Percentiles rank a stretch among this genome's conserved stretches.
These are phyloP conservation scores for Falco cherrug DNA, from an alignment of 2,797 vertebrate species.

Conservation along the genomic window DNA sequence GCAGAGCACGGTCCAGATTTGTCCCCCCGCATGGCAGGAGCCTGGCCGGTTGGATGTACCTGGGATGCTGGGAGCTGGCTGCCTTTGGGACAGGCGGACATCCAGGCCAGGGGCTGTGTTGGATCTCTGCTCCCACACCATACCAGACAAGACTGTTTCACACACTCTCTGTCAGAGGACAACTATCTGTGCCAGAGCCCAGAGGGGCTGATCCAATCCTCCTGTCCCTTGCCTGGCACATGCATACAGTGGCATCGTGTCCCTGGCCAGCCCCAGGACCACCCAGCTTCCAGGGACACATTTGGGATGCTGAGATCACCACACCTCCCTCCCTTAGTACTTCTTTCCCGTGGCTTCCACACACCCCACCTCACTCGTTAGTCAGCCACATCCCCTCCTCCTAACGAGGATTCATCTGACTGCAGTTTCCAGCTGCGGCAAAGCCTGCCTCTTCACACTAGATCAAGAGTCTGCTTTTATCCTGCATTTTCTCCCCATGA, in stretches of 20 bases:
- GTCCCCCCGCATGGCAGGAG: not conserved
- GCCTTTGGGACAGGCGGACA: not conserved
- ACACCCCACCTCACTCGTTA: not conserved
- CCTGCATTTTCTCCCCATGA: not conserved
- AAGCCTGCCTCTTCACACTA: not conserved
- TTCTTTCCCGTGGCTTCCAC: not conserved
- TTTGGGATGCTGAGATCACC: not conserved
- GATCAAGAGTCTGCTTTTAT: not conserved
- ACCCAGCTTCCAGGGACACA: not conserved
- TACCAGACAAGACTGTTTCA: not conserved
- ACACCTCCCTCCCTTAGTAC: not conserved
- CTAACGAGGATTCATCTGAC: not conserved
- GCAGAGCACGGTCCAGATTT: not conserved
- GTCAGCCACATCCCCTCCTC: not conserved
- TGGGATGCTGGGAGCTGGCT: too few species aligned
- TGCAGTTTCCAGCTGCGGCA: not conserved
- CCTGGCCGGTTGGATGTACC: accelerated
- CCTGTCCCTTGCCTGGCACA: not conserved
- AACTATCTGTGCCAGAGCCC: not conserved
- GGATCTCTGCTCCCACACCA: not conserved
- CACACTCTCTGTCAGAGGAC: not conserved
- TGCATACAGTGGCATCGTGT: not conserved
- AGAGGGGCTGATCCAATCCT: not conserved
- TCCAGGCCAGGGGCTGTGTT: not conserved
- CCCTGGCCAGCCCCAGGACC: not conserved